Evolutionary conservation across 2,888 invertebrate genomes (phyloP).

Genomic region (Drosophila meridionalis): DNA sequence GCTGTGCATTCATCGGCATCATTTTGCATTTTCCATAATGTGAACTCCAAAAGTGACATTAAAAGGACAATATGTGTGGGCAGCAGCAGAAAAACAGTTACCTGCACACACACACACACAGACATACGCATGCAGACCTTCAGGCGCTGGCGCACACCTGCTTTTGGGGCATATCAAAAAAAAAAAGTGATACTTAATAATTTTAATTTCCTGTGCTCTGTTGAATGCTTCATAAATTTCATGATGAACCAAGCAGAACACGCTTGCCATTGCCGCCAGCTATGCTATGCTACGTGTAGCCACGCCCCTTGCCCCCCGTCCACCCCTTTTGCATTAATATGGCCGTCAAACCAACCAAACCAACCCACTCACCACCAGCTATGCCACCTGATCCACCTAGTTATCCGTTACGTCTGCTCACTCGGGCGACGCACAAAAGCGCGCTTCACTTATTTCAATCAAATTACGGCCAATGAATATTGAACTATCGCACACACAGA

Average conservation of each 20-base stretch:
- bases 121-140: not conserved
- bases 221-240: slow-evolving; percentile 69
- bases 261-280: slow-evolving; percentile 2
- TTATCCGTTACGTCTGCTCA: slow-evolving; percentile 56
- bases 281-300: not conserved
- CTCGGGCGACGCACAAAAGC: slow-evolving; percentile 75
- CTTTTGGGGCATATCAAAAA: slow-evolving; percentile 11
- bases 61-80: slow-evolving; percentile 46
- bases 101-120: not conserved
- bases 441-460: slow-evolving; percentile 77
- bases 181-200: slow-evolving; percentile 58
- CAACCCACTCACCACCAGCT: not conserved
- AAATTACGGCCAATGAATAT: slow-evolving; percentile 81
- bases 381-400: slow-evolving; percentile 8
- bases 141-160: not conserved
- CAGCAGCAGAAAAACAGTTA: slow-evolving; percentile 18
- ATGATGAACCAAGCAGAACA: slow-evolving; percentile 52
- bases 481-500: slow-evolving; percentile 65
- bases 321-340: not conserved
- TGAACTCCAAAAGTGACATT: slow-evolving; percentile 39
- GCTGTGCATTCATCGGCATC: slow-evolving; percentile 36
- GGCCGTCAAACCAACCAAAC: not conserved
- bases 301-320: not conserved
- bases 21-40: slow-evolving; percentile 34
- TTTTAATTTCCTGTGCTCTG: slow-evolving; percentile 65